phyloP scores from a whole-genome alignment of 2,888 invertebrate genomes.

The Mantis religiosa region DNA sequence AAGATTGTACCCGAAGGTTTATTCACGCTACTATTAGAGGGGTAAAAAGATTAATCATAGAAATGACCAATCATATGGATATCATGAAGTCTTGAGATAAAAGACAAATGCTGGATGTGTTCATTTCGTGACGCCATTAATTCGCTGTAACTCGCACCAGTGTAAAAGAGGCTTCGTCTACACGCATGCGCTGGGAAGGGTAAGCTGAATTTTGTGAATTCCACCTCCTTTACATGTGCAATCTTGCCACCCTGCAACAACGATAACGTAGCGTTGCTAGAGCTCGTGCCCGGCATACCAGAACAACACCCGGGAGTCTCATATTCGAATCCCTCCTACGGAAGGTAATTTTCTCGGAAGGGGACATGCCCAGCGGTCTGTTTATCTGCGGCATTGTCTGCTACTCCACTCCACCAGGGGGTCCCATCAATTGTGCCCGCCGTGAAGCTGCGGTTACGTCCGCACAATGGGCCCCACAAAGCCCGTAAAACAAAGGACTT shows the following conservation, averaged over 20 bases:
- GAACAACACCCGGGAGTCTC: background rate
- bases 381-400: background rate
- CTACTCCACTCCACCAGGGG: background rate
- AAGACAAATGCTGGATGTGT: too few species aligned
- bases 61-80: too few species aligned
- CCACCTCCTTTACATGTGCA: background rate
- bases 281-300: background rate
- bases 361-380: background rate
- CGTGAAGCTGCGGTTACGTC: background rate
- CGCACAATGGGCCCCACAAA: background rate
- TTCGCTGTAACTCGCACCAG: background rate
- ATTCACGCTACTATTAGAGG: too few species aligned
- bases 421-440: background rate
- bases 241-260: background rate
- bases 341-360: background rate
- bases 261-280: background rate
- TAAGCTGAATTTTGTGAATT: background rate
- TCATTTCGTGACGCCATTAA: too few species aligned
- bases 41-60: too few species aligned
- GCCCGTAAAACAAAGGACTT: background rate
- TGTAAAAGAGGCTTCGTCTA: background rate
- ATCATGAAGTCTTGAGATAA: too few species aligned
- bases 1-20: too few species aligned
- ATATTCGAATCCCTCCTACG: background rate
- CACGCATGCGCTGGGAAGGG: background rate